These are phyloP conservation scores for Xyrauchen texanus DNA, from an alignment of 2,113 vertebrate species.

Conservation along the genomic window DNA sequence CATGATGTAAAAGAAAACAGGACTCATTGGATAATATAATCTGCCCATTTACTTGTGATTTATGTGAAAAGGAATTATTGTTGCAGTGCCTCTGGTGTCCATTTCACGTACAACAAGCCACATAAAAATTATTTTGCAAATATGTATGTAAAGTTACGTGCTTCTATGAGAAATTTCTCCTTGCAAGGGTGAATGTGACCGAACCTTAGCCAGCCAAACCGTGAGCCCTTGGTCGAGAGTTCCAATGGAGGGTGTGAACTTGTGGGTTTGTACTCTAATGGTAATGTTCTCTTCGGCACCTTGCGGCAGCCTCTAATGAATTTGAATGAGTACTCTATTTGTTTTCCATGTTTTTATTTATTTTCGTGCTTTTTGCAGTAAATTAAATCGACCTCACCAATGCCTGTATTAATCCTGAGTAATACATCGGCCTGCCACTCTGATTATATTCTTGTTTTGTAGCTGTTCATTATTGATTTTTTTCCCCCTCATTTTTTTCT, in stretches of 20 bases:
- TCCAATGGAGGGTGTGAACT: slow-evolving; percentile 14
- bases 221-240: background rate
- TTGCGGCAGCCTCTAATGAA: slow-evolving; percentile 75
- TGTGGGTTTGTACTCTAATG: slow-evolving; percentile 57
- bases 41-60: too few species aligned
- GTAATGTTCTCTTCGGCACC: slow-evolving; percentile 68
- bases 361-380: slow-evolving; percentile 75
- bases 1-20: too few species aligned
- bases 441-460: slow-evolving; percentile 77
- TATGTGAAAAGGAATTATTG: too few species aligned
- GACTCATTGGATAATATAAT: too few species aligned
- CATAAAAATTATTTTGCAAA: too few species aligned
- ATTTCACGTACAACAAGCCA: too few species aligned
- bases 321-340: slow-evolving; percentile 80
- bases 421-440: slow-evolving; percentile 77
- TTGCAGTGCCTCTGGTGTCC: too few species aligned
- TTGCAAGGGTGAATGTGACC: background rate
- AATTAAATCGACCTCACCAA: slow-evolving; percentile 76
- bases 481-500: slow-evolving; percentile 48
- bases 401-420: slow-evolving; percentile 76
- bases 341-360: slow-evolving; percentile 80
- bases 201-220: slow-evolving; percentile 25
- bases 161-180: too few species aligned
- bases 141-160: too few species aligned
- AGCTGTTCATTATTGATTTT: slow-evolving; percentile 76